phyloP scores from a whole-genome alignment of 1,140 invertebrate genomes.

The Drosophila dunni region DNA sequence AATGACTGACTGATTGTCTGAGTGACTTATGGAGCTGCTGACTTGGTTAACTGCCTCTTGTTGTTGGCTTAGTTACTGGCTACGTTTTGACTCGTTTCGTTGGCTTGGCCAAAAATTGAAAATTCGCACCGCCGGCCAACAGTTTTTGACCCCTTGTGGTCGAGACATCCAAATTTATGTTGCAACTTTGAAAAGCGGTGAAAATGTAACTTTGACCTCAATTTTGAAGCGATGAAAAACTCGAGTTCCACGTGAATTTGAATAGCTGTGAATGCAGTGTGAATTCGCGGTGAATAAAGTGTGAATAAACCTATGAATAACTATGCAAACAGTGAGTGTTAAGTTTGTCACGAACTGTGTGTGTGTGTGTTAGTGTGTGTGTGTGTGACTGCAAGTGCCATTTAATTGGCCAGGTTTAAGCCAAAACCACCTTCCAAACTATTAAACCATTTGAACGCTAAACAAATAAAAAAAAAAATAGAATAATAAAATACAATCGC shows the following conservation, averaged over 20 bases:
- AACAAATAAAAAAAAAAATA: too few relatives aligned
- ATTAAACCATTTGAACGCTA: slow-evolving; percentile 23
- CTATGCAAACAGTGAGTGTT: background rate
- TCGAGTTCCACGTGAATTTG: background rate
- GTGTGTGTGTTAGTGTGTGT: background rate
- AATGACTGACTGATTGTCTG: slow-evolving; percentile 18
- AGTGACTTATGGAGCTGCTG: slow-evolving; percentile 18
- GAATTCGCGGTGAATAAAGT: background rate
- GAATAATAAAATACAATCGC: slow-evolving; percentile 14
- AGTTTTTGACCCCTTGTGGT: slow-evolving; percentile 28
- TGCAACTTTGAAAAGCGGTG: slow-evolving; percentile 6
- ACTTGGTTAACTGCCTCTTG: slow-evolving; percentile 9
- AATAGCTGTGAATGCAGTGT: slow-evolving; percentile 3
- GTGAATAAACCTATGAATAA: background rate
- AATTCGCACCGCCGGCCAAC: slow-evolving; percentile 34
- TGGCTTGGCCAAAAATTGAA: slow-evolving; percentile 28
- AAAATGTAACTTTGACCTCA: slow-evolving; percentile 30
- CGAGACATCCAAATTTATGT: background rate
- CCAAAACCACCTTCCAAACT: slow-evolving; percentile 6
- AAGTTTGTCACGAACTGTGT: background rate
- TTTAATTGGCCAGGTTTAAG: background rate
- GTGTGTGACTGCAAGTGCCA: background rate
- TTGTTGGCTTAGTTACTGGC: background rate
- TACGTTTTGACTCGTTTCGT: background rate
- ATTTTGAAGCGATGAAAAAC: background rate